These are phyloP conservation scores for Apodemus sylvaticus DNA, from an alignment of 2,113 vertebrate species.

Conservation along the genomic window DNA sequence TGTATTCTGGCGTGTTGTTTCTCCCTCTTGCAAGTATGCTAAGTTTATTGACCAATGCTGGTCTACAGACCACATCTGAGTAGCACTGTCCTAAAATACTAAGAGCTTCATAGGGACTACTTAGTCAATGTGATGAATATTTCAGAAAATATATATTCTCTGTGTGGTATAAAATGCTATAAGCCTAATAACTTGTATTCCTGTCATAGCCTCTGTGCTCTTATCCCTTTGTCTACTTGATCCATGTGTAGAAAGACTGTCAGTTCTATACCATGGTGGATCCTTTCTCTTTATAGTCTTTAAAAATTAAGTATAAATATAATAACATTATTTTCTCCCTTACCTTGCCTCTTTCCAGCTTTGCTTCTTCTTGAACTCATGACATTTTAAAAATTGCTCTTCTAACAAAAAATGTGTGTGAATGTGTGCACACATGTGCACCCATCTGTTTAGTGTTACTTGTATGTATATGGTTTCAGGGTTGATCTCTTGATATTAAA, in stretches of 20 bases:
- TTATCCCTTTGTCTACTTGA: slow-evolving; percentile 9
- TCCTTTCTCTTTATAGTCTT: not conserved
- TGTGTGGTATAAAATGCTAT: not conserved
- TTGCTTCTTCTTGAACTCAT: not conserved
- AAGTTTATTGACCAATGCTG: not conserved
- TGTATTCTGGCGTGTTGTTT: not conserved
- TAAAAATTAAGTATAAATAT: not conserved
- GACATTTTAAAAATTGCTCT: not conserved
- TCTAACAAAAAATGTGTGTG: not conserved
- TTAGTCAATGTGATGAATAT: not conserved
- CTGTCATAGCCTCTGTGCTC: not conserved
- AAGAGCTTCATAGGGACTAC: not conserved
- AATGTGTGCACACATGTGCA: too few species aligned
- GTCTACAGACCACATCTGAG: not conserved
- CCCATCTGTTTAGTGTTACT: not conserved
- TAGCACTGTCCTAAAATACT: not conserved
- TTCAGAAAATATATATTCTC: not conserved
- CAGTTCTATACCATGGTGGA: not conserved
- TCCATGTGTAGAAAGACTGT: not conserved
- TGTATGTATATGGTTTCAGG: not conserved
- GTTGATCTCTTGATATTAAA: not conserved
- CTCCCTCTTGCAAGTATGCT: not conserved
- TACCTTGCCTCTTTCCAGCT: not conserved
- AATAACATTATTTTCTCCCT: not conserved
- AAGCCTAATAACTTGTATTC: not conserved